Percentiles rank a stretch among this genome's conserved stretches.
phyloP scores from a whole-genome alignment of 2,888 invertebrate species.

The Ophion ventricosus region DNA sequence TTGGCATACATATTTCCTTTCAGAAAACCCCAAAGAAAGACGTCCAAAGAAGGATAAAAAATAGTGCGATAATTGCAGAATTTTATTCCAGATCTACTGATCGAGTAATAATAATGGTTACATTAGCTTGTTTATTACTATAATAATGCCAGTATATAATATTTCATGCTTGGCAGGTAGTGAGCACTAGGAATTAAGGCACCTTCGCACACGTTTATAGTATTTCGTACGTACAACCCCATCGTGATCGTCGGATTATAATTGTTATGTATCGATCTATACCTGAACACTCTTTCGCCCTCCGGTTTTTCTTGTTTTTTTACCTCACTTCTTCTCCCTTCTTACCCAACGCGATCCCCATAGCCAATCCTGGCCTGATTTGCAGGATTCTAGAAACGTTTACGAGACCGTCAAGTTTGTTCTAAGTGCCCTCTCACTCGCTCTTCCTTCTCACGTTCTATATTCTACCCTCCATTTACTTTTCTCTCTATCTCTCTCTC shows the following conservation, averaged over 20 bases:
- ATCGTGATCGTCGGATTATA: conserved; percentile 70
- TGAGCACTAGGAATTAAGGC: conserved; percentile 32
- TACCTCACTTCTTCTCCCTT: conserved; percentile 55
- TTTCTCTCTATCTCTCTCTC: conserved; percentile 15
- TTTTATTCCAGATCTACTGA: neutral
- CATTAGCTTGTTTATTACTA: neutral
- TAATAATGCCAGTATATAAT: neutral
- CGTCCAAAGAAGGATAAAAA: too few relatives aligned
- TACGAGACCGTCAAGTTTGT: conserved; percentile 73
- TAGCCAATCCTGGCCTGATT: conserved; percentile 85
- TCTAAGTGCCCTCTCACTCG: conserved; percentile 71
- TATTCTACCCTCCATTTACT: conserved; percentile 16
- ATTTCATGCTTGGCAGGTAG: neutral
- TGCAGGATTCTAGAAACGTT: conserved; percentile 87
- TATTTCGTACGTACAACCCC: conserved; percentile 12
- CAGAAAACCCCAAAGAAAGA: too few relatives aligned
- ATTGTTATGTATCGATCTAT: conserved; percentile 82
- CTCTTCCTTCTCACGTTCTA: conserved; percentile 32
- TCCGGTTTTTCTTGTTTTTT: conserved; percentile 72
- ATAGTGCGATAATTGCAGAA: too few relatives aligned
- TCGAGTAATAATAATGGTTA: neutral
- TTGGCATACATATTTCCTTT: too few relatives aligned
- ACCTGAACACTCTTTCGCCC: conserved; percentile 77
- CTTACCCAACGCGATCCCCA: conserved; percentile 75
- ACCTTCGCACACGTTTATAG: conserved; percentile 27